Base-by-base conservation (phyloP, 2,797 vertebrate species). In the Cynodonichthys magdalenae region DNA sequence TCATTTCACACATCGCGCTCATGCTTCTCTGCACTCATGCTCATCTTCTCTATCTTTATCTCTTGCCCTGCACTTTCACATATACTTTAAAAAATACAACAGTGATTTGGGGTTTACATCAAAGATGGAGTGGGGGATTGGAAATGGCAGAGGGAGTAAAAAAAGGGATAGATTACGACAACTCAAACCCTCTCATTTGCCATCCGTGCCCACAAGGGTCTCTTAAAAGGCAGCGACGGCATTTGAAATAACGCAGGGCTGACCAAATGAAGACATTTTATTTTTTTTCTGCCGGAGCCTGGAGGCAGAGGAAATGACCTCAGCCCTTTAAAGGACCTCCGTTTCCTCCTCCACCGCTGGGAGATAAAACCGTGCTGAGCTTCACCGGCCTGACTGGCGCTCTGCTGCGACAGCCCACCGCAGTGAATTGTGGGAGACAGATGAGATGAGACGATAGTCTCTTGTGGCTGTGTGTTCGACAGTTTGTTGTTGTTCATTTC, bases 301-400 rank as follows among this genome's bases (percentile, higher is more conserved):
- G 75, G 87, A 94, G 93, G 90, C 83, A 93, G 89, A 94, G 95
- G 95, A 96, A 96, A 95, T 95, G 93, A 95, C 94, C 95, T 92
- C 63, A 69, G 75, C 82, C 87, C 54, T 89, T 89, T 92, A 87
- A 93, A 95, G 90, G 92, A 90, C 91, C 91, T 94, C 92, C 85
- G 90, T 92, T 95, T 96, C 94, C 94, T 94, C 87, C 77, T 63
- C 75, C 77, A 11, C 79, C 87, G 74, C 89, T 83, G 88, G 90
- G 91, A 82, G 91, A 92, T 95, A 94, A 93, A 85, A 63, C 80
- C 74, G 82, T 79, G 86, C 89, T 85, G 92, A 89, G 89, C 90
- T 0, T 79, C 92, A 83, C 83, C 70, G 73, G 70, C 48, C 67
- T 19, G 59, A 77, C 82, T 85, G 85, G 80, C 68, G 59, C 82